A percentile compares a stretch with the other conserved stretches of the same genome.
These are phyloP conservation scores for Aegithalos caudatus DNA, from an alignment of 2,113 vertebrate genomes.

Conservation along the genomic window DNA sequence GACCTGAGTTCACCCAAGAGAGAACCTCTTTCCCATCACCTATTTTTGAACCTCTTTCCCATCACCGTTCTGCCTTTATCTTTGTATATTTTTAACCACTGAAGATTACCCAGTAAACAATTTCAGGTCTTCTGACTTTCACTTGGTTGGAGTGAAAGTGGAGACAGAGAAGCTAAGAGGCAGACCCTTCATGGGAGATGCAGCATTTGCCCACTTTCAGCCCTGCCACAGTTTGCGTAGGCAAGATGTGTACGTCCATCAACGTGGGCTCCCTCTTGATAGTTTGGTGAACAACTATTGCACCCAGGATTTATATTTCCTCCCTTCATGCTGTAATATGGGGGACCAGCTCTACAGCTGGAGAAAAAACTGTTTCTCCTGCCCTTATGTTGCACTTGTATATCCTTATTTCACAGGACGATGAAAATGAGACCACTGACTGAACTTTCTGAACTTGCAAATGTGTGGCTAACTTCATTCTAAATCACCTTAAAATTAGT, in stretches of 20 bases:
- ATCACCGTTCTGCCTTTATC: slow-evolving; percentile 24
- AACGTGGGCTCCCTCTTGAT: neutral
- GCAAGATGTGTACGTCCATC: neutral
- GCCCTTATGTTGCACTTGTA: neutral
- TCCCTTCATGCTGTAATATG: fast-evolving
- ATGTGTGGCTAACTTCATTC: neutral
- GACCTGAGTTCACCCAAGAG: slow-evolving; percentile 40
- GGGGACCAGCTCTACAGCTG: neutral
- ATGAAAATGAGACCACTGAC: neutral
- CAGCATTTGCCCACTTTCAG: neutral
- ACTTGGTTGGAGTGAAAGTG: slow-evolving; percentile 20
- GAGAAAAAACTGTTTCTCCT: neutral
- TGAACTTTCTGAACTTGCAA: neutral
- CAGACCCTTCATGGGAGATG: neutral
- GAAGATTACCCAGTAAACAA: slow-evolving; percentile 17
- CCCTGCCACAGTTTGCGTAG: neutral
- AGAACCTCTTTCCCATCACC: slow-evolving; percentile 47
- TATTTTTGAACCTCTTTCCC: slow-evolving; percentile 59
- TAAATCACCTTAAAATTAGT: slow-evolving; percentile 9
- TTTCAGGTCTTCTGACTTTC: slow-evolving; percentile 25
- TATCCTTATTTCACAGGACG: neutral
- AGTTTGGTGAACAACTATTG: neutral
- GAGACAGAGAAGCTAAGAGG: slow-evolving; percentile 45
- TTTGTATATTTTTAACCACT: slow-evolving; percentile 18
- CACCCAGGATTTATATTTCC: neutral